A percentile compares a stretch with the other conserved stretches of the same genome.
phyloP scores from a whole-genome alignment of 2,888 invertebrate species.

The Phalangium opilio region DNA sequence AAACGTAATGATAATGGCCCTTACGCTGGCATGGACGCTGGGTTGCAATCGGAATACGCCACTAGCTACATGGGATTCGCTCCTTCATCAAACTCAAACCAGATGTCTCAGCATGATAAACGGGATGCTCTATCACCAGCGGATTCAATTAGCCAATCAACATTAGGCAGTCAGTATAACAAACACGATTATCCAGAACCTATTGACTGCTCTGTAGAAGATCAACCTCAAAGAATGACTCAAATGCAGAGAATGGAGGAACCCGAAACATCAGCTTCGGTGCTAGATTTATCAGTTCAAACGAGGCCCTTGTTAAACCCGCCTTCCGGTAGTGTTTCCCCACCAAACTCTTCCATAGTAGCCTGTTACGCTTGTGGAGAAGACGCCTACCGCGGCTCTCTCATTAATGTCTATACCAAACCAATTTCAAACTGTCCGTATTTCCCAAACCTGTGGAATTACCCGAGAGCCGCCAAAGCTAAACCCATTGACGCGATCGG shows the following conservation, averaged over 20 bases:
- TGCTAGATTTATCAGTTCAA: conserved; percentile 12
- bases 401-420: conserved; percentile 50
- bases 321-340: conserved; percentile 4
- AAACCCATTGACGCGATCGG: conserved; percentile 64
- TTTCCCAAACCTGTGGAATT: conserved; percentile 42
- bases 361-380: conserved; percentile 69
- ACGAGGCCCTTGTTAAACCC: conserved; percentile 9
- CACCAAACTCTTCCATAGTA: conserved; percentile 2
- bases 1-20: conserved; percentile 80
- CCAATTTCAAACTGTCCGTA: conserved; percentile 36
- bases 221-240: not conserved
- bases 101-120: not conserved
- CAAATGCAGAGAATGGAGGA: not conserved
- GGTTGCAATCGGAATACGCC: conserved; percentile 78
- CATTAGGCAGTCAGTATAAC: too few species aligned
- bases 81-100: not conserved
- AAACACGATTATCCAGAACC: too few species aligned
- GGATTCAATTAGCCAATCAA: too few species aligned
- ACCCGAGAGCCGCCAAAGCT: conserved; percentile 68
- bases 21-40: conserved; percentile 76
- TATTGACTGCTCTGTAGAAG: not conserved
- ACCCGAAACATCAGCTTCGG: not conserved
- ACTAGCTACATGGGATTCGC: conserved; percentile 53
- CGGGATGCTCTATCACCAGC: not conserved
- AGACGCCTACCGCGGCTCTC: conserved; percentile 65